Percentiles rank a stretch among this genome's conserved stretches.
Evolutionary conservation across 2,797 vertebrate species (phyloP).

Genomic region (Enteromius anoplus): DNA sequence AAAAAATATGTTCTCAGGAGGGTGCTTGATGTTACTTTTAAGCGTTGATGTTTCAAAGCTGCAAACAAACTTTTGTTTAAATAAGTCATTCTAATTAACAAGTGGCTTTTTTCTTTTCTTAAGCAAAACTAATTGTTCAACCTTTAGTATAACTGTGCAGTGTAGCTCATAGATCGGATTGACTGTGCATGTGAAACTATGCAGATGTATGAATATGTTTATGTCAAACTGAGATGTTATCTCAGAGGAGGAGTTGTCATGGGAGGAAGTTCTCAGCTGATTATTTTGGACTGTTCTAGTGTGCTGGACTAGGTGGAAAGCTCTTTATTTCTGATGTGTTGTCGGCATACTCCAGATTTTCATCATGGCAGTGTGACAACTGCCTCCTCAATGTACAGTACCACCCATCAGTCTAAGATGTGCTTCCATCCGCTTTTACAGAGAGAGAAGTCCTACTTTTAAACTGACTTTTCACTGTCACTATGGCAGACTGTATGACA

Average conservation of each 20-base stretch:
- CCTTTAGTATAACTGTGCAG: neutral
- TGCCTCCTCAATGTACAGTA: conserved; percentile 40
- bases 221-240: conserved; percentile 42
- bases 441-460: conserved; percentile 14
- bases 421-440: conserved; percentile 4
- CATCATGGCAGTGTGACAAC: conserved; percentile 45
- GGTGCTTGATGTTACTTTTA: neutral
- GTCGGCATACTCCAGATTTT: conserved; percentile 42
- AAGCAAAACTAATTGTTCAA: neutral
- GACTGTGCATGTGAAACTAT: neutral
- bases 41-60: neutral
- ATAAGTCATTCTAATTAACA: conserved; percentile 5
- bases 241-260: conserved; percentile 34
- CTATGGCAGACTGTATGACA: neutral
- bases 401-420: conserved; percentile 28
- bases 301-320: conserved; percentile 26
- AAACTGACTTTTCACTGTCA: conserved; percentile 15
- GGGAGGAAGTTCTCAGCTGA: conserved; percentile 28
- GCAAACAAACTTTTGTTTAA: conserved; percentile 41
- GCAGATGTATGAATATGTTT: conserved; percentile 20
- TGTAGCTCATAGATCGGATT: neutral
- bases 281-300: conserved; percentile 33
- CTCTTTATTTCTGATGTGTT: conserved; percentile 42
- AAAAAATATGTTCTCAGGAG: conserved; percentile 4
- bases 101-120: neutral